Evolutionary conservation across 1,140 invertebrate genomes (phyloP).

Genomic region (Bombus superbus): DNA sequence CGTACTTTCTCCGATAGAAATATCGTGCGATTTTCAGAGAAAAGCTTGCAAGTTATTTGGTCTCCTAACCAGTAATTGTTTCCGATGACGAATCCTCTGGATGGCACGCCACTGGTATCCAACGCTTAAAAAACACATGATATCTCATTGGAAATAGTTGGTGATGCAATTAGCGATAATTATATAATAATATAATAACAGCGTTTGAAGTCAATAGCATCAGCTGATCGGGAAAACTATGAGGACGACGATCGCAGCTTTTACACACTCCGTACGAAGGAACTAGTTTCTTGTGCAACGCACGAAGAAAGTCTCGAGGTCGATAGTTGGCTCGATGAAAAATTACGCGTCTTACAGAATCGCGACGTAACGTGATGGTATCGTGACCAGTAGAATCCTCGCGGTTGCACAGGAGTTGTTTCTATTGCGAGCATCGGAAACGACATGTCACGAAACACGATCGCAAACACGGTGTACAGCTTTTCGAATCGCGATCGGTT

Average conservation of each 20-base stretch:
- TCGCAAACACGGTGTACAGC: neutral
- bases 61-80: conserved; percentile 83
- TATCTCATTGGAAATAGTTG: too few species aligned
- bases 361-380: too few species aligned
- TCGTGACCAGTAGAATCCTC: neutral
- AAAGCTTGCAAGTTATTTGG: conserved; percentile 75
- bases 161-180: too few species aligned
- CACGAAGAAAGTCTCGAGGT: accelerated
- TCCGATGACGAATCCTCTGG: conserved; percentile 80
- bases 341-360: conserved; percentile 8
- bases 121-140: conserved; percentile 75
- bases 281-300: accelerated
- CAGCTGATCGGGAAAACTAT: accelerated
- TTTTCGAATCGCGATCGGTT: too few species aligned
- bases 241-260: too few species aligned
- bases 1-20: conserved; percentile 55
- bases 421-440: neutral
- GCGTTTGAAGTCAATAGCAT: too few species aligned
- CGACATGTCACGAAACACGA: neutral
- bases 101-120: conserved; percentile 81
- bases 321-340: conserved; percentile 22
- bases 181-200: too few species aligned
- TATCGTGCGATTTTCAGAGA: conserved; percentile 64
- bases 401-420: conserved; percentile 38
- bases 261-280: too few species aligned